These are phyloP conservation scores for Lytechinus variegatus DNA, from an alignment of 35 echinoderm and acorn worm species.

Conservation along the genomic window DNA sequence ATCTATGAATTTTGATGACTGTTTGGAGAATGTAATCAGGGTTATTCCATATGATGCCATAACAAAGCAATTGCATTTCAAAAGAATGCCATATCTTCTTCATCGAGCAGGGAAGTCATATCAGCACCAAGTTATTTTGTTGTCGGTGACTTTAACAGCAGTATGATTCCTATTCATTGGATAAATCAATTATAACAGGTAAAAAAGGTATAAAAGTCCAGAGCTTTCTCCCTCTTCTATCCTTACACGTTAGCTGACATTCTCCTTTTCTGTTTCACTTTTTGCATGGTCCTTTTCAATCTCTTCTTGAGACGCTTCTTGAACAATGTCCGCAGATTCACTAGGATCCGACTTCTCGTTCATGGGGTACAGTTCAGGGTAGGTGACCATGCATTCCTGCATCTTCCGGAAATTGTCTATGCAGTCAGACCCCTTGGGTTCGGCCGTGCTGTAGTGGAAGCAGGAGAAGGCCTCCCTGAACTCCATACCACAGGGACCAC, in stretches of 20 bases:
- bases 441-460: slow-evolving; percentile 92
- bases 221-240: not conserved
- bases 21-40: too few species aligned
- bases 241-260: not conserved
- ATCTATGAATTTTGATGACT: too few species aligned
- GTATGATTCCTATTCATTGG: not conserved
- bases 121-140: not conserved
- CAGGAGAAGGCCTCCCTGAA: slow-evolving; percentile 97
- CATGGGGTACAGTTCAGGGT: slow-evolving; percentile 83
- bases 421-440: slow-evolving; percentile 92
- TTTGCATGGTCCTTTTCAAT: slow-evolving; percentile 9
- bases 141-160: not conserved
- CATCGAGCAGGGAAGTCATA: not conserved
- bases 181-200: not conserved
- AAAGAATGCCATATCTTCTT: too few species aligned
- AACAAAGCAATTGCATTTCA: too few species aligned
- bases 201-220: not conserved
- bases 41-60: too few species aligned
- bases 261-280: not conserved
- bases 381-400: slow-evolving; percentile 91
- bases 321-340: slow-evolving; percentile 34
- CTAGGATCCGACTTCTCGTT: slow-evolving; percentile 54
- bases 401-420: slow-evolving; percentile 84
- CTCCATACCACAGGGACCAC: slow-evolving; percentile 91
- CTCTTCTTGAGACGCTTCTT: not conserved